These are phyloP conservation scores for Argyra leucocephala DNA, from an alignment of 2,888 invertebrate genomes.

Conservation along the genomic window DNA sequence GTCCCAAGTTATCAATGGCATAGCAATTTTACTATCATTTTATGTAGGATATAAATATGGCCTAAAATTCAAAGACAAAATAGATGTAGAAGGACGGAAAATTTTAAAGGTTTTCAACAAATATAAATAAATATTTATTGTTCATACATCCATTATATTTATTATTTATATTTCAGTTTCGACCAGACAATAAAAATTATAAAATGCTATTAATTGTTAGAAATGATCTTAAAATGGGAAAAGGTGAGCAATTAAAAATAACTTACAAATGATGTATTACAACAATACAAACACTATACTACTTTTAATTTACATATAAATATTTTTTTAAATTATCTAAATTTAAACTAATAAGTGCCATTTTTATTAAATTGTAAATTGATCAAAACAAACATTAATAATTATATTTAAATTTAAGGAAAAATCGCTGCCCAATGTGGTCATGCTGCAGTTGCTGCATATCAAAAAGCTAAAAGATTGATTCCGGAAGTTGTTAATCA, in stretches of 20 bases:
- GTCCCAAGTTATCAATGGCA: slow-evolving; percentile 39
- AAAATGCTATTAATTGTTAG: slow-evolving; percentile 81
- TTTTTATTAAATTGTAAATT: no score
- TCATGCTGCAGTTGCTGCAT: slow-evolving; percentile 87
- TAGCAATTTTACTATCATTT: slow-evolving; percentile 42
- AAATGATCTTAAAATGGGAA: slow-evolving; percentile 87
- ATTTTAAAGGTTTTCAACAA: neutral
- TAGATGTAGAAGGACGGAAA: slow-evolving; percentile 26
- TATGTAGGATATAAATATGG: slow-evolving; percentile 43
- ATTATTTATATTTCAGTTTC: slow-evolving; percentile 26
- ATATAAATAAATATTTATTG: neutral
- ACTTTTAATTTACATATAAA: no score
- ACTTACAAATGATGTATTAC: no score
- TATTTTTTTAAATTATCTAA: no score
- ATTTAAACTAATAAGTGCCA: no score
- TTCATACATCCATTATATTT: neutral
- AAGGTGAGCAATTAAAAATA: slow-evolving; percentile 57
- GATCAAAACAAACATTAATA: no score
- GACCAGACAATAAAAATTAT: slow-evolving; percentile 48
- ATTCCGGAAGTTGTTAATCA: slow-evolving; percentile 51
- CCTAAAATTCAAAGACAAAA: slow-evolving; percentile 30
- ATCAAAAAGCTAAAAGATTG: slow-evolving; percentile 56
- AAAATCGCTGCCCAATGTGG: slow-evolving; percentile 89
- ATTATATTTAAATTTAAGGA: neutral
- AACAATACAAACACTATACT: no score